These are phyloP conservation scores for Sebastolobus alascanus DNA, from an alignment of 2,797 vertebrate species.

Conservation along the genomic window DNA sequence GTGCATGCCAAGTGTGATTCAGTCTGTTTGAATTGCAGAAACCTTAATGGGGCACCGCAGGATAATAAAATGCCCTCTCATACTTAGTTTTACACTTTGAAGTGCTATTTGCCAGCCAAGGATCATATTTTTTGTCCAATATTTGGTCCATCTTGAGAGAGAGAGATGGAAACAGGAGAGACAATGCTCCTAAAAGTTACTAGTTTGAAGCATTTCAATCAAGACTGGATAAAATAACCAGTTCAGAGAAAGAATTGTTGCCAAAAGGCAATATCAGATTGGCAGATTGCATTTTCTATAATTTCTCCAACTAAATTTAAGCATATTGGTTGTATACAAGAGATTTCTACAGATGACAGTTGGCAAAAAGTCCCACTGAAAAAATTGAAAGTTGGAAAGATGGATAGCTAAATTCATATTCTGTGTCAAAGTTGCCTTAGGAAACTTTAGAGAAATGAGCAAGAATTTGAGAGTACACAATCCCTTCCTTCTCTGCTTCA, in stretches of 20 bases:
- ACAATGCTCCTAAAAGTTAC: neutral
- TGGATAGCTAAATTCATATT: neutral
- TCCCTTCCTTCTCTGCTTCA: too few species aligned
- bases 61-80: neutral
- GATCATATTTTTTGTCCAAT: neutral
- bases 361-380: neutral
- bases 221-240: neutral
- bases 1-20: neutral
- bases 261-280: neutral
- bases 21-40: neutral
- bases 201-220: neutral
- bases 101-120: neutral
- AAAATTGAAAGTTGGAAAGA: neutral
- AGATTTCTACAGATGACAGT: neutral
- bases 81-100: neutral
- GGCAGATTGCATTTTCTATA: neutral
- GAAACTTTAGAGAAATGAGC: neutral
- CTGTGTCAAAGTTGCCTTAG: neutral
- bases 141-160: neutral
- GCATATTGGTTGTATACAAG: neutral
- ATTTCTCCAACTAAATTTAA: neutral
- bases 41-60: neutral
- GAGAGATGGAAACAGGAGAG: neutral
- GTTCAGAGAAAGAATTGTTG: neutral
- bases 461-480: neutral